Conservation (phyloP, 2,797 vertebrate genomes). For the Synanceia verrucosa region DNA sequence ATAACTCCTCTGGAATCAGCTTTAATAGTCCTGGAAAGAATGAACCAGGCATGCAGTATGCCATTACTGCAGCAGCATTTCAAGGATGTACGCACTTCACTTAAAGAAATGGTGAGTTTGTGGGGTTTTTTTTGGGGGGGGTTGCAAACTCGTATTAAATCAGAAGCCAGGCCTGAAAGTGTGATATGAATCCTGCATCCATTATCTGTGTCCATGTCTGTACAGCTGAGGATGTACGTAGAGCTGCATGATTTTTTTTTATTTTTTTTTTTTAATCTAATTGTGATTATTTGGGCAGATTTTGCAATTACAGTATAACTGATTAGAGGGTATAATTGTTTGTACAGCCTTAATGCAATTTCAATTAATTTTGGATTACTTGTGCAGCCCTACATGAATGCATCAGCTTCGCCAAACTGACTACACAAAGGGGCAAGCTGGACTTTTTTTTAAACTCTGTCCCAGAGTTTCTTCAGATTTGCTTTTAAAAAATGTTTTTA, state of each 20-base stretch:
- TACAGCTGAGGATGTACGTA: too few species aligned
- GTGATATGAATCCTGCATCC: background rate
- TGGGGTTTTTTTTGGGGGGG: background rate
- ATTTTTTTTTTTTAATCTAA: too few species aligned
- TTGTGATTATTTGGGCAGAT: too few species aligned
- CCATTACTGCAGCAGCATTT: slow-evolving; percentile 55
- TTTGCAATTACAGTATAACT: too few species aligned
- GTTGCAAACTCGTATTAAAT: background rate
- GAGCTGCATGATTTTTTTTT: too few species aligned
- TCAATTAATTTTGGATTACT: too few species aligned
- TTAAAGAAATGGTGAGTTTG: slow-evolving; percentile 81
- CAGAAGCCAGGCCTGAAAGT: background rate
- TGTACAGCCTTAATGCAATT: too few species aligned
- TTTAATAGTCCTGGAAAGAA: slow-evolving; percentile 57
- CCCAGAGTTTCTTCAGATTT: background rate
- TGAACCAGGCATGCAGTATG: slow-evolving; percentile 44
- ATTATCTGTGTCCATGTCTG: background rate
- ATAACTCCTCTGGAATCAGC: slow-evolving; percentile 77
- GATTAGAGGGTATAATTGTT: too few species aligned
- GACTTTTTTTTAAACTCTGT: background rate
- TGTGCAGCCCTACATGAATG: background rate
- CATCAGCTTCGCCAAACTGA: background rate
- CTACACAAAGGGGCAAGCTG: background rate
- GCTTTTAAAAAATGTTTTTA: background rate
- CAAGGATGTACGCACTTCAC: slow-evolving; percentile 34